Base-by-base conservation (phyloP, 2,797 vertebrate species). In the Babyrousa celebensis region DNA sequence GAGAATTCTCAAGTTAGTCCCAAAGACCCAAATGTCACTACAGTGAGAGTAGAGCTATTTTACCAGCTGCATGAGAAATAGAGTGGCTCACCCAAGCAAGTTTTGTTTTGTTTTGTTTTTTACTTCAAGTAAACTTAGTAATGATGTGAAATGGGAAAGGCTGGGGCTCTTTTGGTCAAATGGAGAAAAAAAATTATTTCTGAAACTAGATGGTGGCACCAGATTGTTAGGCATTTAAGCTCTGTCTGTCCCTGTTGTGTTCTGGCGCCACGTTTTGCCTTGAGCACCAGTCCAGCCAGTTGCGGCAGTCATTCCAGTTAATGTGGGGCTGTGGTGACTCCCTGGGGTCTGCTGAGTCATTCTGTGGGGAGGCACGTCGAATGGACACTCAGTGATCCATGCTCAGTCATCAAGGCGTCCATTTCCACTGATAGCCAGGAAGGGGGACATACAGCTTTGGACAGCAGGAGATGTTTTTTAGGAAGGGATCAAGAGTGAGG, bases 41-140 rank as follows among this genome's bases (percentile, higher is more conserved):
- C 2, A 77, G 62, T 89, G 83, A 65, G 56, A 79, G 43, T 4
- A 54, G 27, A 85, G 43, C 15, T 74, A 23, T 91, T 89, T 95
- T 82, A 70, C 11, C 63, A 91, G 86, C 17, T 95, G 40, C 25
- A 32, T 56, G 62, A 89, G 62, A 54, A 95, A 91, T 87, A 91
- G 6, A 68, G 12, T 80, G 52, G 56, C 56, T 92, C 36, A 89
- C 48, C 14, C 16, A 93, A 29, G 23, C 15, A 40, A 7, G 3
- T 25, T 63, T 63, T 63, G 27, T 15, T 23, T 14, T 75, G 17
- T 56, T 63, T 60, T 40, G n/a, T 60, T 43, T 52, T 67, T 11
- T 14, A 56, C 5, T 91, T 95, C 32, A 91, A n/a, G 18, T 83
- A 56, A 92, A 17, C 40, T 78, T 58, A 60, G 40, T 63, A 78